These are phyloP conservation scores for Acanthosepion lycidas DNA, from an alignment of 2,888 invertebrate species.

Conservation along the genomic window DNA sequence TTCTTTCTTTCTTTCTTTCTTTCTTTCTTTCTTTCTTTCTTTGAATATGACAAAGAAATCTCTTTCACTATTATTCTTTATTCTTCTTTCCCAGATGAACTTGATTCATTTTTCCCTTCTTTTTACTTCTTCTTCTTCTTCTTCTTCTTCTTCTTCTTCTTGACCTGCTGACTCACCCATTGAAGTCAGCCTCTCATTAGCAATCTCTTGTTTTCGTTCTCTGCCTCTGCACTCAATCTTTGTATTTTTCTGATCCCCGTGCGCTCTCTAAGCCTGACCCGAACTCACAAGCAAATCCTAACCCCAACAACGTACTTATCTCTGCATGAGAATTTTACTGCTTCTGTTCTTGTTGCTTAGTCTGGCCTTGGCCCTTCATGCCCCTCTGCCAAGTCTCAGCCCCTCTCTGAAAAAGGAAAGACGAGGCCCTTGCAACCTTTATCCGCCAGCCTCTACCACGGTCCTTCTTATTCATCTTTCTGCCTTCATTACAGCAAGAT, in stretches of 20 bases:
- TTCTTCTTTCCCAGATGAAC: no score
- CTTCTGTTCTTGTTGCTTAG: background rate
- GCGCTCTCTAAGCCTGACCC: background rate
- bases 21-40: background rate
- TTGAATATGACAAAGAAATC: no score
- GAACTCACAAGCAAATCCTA: background rate
- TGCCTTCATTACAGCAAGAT: background rate
- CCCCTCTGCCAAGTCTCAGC: background rate
- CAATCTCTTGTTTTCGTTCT: background rate
- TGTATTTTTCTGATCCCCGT: background rate
- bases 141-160: background rate
- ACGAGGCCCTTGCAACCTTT: background rate
- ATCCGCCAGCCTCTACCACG: background rate
- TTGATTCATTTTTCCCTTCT: background rate
- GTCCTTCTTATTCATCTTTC: background rate
- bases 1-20: no score
- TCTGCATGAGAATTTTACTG: background rate
- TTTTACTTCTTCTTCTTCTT: background rate
- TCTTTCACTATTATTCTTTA: no score
- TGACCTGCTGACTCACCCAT: background rate
- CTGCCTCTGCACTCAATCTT: background rate
- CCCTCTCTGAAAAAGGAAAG: background rate
- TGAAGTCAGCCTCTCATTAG: background rate
- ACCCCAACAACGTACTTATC: background rate
- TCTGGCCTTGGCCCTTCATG: background rate